A percentile compares a stretch with the other conserved stretches of the same genome.
Evolutionary conservation across 1,140 invertebrate species (phyloP).

Genomic region (Atopsyche davidsoni): DNA sequence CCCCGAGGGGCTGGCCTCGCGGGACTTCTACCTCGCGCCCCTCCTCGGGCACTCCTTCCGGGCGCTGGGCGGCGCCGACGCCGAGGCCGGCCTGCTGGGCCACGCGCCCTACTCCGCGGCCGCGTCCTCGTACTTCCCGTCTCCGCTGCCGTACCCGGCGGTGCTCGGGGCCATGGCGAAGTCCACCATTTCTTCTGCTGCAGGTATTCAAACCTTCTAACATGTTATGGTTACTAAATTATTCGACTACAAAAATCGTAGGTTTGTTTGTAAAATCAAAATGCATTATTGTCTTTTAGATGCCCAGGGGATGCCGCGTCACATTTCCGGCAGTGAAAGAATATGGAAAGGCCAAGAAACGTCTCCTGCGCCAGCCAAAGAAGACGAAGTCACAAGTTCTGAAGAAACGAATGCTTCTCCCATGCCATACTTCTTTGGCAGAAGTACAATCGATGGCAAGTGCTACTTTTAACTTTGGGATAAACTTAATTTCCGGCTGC

Average conservation of each 20-base stretch:
- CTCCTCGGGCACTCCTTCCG: background rate
- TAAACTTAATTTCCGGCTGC: too few relatives aligned
- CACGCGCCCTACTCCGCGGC: background rate
- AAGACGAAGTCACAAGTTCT: constrained; percentile 69
- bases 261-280: background rate
- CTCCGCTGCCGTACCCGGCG: background rate
- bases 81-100: background rate
- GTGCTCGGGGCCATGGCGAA: background rate
- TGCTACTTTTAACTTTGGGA: too few relatives aligned
- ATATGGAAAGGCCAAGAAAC: background rate
- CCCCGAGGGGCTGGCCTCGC: background rate
- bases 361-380: constrained; percentile 42
- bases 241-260: background rate
- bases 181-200: background rate
- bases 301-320: background rate
- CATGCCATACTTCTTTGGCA: too few relatives aligned
- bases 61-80: too few relatives aligned
- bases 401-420: too few relatives aligned
- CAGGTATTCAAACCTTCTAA: background rate
- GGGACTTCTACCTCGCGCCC: background rate
- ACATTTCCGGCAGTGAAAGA: background rate
- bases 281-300: background rate
- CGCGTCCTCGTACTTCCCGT: background rate
- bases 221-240: background rate
- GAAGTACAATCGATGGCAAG: too few relatives aligned